Percentiles rank a stretch among this genome's conserved stretches.
phyloP scores from a whole-genome alignment of 2,888 invertebrate species.

The Eilema caniola region DNA sequence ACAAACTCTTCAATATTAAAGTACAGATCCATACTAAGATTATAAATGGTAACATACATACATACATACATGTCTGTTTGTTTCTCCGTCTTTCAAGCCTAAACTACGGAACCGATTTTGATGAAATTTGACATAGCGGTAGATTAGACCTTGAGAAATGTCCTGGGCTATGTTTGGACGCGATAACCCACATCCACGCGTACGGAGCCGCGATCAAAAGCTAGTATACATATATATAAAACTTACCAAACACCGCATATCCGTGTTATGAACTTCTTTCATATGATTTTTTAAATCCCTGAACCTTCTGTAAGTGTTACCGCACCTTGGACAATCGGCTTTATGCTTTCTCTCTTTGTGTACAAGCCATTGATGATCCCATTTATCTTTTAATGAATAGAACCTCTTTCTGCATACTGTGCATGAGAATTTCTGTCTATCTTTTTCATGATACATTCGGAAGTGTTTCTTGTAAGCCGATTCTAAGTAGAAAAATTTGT shows the following conservation, averaged over 20 bases:
- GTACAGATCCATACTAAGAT: too few species aligned
- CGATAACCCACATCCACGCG: too few species aligned
- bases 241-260: background rate
- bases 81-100: too few species aligned
- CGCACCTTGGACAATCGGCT: conserved; percentile 67
- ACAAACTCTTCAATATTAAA: too few species aligned
- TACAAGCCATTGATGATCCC: conserved; percentile 67
- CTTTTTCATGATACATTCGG: conserved; percentile 18
- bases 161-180: too few species aligned
- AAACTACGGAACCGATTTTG: too few species aligned
- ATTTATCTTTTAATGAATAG: conserved; percentile 43
- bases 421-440: conserved; percentile 35
- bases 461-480: conserved; percentile 52
- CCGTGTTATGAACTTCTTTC: background rate
- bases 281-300: conserved; percentile 58
- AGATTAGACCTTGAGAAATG: too few species aligned
- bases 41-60: too few species aligned
- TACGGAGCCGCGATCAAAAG: too few species aligned
- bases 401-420: conserved; percentile 49
- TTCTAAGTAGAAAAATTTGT: conserved; percentile 46
- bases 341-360: conserved; percentile 55
- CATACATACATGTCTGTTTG: too few species aligned
- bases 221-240: too few species aligned
- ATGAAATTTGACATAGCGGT: too few species aligned
- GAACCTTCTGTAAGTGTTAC: conserved; percentile 54